phyloP scores from a whole-genome alignment of 1,140 invertebrate species.

The Diachasma alloeum region DNA sequence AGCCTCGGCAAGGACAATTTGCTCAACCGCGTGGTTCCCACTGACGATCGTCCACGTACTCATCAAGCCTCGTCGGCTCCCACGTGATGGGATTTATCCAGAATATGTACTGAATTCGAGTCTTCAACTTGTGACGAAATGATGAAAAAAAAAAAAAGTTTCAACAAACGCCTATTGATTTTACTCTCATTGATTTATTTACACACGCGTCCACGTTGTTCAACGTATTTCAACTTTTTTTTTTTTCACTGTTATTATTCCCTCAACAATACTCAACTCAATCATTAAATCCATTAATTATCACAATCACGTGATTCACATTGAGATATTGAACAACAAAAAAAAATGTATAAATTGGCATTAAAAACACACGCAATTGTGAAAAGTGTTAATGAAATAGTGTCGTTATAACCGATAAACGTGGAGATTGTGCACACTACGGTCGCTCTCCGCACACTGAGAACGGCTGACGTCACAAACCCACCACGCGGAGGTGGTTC shows the following conservation, averaged over 20 bases:
- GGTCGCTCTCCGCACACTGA: conserved; percentile 64
- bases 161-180: background rate
- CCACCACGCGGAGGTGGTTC: conserved; percentile 61
- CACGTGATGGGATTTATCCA: background rate
- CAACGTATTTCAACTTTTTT: background rate
- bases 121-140: background rate
- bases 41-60: conserved; percentile 39
- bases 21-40: conserved; percentile 43
- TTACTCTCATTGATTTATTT: background rate
- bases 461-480: conserved; percentile 60
- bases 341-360: background rate
- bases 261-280: background rate
- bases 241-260: background rate
- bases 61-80: conserved; percentile 38
- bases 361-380: background rate
- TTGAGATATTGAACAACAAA: background rate
- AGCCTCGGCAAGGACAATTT: conserved; percentile 23
- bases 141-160: too few species aligned
- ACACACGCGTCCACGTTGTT: background rate
- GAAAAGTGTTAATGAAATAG: background rate
- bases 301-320: background rate
- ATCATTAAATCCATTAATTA: background rate
- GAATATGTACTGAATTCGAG: background rate
- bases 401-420: conserved; percentile 32
- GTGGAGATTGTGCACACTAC: conserved; percentile 60